These are phyloP conservation scores for Natator depressus DNA, from an alignment of 2,113 vertebrate species.

Conservation along the genomic window DNA sequence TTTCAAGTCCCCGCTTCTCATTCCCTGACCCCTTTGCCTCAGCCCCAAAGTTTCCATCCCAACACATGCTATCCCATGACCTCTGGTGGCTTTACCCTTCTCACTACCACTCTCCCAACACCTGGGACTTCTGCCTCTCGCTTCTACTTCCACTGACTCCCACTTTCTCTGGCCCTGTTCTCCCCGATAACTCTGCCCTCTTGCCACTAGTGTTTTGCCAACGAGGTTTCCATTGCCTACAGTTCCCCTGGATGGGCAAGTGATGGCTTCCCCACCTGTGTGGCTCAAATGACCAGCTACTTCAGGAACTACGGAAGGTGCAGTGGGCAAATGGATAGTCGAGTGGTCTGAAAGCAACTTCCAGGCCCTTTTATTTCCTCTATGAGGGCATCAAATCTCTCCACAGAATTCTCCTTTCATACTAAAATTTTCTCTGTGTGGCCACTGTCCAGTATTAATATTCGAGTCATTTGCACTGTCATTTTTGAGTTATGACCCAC, in stretches of 20 bases:
- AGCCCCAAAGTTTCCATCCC: not conserved
- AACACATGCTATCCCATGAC: fast-evolving
- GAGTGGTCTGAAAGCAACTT: not conserved
- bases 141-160: not conserved
- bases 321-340: not conserved
- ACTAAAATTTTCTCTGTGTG: not conserved
- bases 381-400: not conserved
- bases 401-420: not conserved
- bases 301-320: not conserved
- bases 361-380: not conserved
- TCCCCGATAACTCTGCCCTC: not conserved
- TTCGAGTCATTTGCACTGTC: not conserved
- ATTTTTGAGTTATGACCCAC: not conserved
- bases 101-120: not conserved
- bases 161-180: not conserved
- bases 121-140: fast-evolving
- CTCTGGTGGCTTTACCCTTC: not conserved
- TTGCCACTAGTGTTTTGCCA: not conserved
- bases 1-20: not conserved
- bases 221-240: not conserved
- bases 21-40: not conserved
- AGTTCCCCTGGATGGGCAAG: not conserved
- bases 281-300: not conserved
- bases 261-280: not conserved
- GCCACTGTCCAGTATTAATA: not conserved